Base-by-base conservation (phyloP, 1,140 invertebrate species). In the Drosophila suzukii region DNA sequence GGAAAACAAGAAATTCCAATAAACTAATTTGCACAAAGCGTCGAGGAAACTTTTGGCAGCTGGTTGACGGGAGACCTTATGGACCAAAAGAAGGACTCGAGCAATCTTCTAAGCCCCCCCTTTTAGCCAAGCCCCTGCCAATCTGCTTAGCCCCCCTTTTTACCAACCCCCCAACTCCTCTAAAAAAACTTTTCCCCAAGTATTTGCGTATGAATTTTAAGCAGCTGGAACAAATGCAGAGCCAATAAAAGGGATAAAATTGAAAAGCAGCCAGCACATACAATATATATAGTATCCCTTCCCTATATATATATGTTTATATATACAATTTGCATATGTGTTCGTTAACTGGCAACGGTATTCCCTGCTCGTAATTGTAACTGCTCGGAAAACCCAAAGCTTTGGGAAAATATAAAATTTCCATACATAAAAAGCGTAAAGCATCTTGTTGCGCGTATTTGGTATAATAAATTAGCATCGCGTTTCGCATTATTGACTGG, bases 171-270 rank as follows among this genome's bases (percentile, higher is more conserved):
- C 12, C 10, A 12, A 11, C 36, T 2, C 36, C 12, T 4, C n/a
- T n/a, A n/a, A n/a, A 20, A 57, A 51, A 38, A 67, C 24, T 50
- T 32, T 32, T 38, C 0, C 7, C 34, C 7, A 55, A 54, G 62
- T 88, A 80, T 89, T 88, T 88, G 67, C 68, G 73, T 83, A 89
- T 88, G 83, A 88, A 89, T 88, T 88, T 88, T 89, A 89, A 89
- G 83, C 84, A 86, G 79, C 60, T 88, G 75, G 67, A 76, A 73
- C 73, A 88, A 76, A 86, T 81, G 81, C 79, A 75, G 68, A 74
- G 80, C 84, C 84, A 89, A 89, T 89, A 89, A 89, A 89, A 81
- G 81, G 84, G 81, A 89, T 89, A 78, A 84, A 89, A 89, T 89
- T 89, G 84, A 89, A 89, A 86, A 78, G 36, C 59, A 54, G 41